Evolutionary conservation across 1,140 invertebrate genomes (phyloP).

Genomic region (Manduca sexta): DNA sequence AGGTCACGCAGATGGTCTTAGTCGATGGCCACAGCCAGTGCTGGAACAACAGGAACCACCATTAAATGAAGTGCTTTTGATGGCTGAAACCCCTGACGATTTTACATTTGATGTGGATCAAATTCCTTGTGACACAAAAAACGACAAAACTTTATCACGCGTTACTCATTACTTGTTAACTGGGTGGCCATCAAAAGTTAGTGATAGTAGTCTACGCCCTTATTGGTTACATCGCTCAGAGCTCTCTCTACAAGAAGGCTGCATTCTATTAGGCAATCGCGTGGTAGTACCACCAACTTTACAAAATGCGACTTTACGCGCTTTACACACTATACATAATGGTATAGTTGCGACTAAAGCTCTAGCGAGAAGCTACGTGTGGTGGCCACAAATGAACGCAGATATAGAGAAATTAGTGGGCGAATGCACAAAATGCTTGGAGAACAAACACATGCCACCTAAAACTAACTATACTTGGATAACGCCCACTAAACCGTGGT

Average conservation of each 20-base stretch:
- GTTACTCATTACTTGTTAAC: constrained; percentile 9
- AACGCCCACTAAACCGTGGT: constrained; percentile 44
- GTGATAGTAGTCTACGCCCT: constrained; percentile 8
- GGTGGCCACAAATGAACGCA: constrained; percentile 62
- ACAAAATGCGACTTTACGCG: constrained; percentile 2
- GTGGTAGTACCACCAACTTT: constrained; percentile 18
- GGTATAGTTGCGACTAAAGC: constrained; percentile 69
- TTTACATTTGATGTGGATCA: constrained; percentile 19
- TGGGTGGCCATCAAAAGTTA: constrained; percentile 19
- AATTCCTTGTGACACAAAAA: constrained; percentile 17
- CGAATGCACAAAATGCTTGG: constrained; percentile 12
- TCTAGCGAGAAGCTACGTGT: constrained; percentile 63
- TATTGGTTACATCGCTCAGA: constrained; percentile 18
- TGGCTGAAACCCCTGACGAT: constrained; percentile 19
- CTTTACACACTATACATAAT: constrained; percentile 47
- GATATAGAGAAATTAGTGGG: constrained; percentile 36
- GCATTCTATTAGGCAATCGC: constrained; percentile 18
- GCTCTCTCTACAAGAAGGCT: constrained; percentile 20
- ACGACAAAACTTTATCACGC: constrained; percentile 16
- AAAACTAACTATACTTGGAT: constrained; percentile 38
- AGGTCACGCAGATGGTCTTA: constrained; percentile 29
- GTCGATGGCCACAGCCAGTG: constrained; percentile 28
- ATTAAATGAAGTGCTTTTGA: constrained; percentile 17
- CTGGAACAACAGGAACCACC: constrained; percentile 14
- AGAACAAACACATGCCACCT: constrained; percentile 22